Base-by-base conservation (phyloP, 2,888 invertebrate species). In the Phoenoteleia sp. region DNA sequence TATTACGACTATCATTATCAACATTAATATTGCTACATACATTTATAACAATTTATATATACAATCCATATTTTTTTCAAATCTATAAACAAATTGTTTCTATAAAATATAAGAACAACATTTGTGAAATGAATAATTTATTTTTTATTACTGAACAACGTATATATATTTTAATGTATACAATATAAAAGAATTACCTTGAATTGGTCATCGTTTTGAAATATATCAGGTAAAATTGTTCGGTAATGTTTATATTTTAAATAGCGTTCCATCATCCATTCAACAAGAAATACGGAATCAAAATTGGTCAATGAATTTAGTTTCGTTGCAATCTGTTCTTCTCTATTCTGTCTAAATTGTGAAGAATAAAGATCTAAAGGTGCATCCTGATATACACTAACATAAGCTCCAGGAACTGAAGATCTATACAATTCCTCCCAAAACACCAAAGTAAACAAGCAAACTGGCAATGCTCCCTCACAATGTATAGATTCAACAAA, bases 371-470 rank as follows among this genome's bases (percentile, higher is more conserved):
- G 93, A 93, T 98, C 98, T 4, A 97, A 93, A 0, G 98, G 98
- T n/a, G 94, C 94, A 4, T 93, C 90, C 92, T 98, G 97, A 91
- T 95, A 96, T 3, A 94, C 93, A 0, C 95, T 95, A 49, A 97
- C 94, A 93, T 97, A 98, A 11, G 95, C 94, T 80, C 97, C 96
- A 62, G 94, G 94, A 13, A 96, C 94, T 84, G 95, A 94, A 11
- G 92, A 87, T 74, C 94, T 91, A 89, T 96, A 97, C 56, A 98
- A 95, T 2, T 97, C 95, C 87, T 98, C 96, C 97, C 98, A 98
- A 93, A 98, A 97, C 6, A 97, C 93, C 0, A 97, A 93, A 39
- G 94, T 94, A 92, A 96, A 96, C 74, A 97, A 92, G 0, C 95
- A 95, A 2, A 94, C 94, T 5, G 96, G 94, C 15, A 96, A 94